A percentile compares a stretch with the other conserved stretches of the same genome.
These are phyloP conservation scores for Colletes gigas DNA, from an alignment of 1,140 invertebrate genomes.

Conservation along the genomic window DNA sequence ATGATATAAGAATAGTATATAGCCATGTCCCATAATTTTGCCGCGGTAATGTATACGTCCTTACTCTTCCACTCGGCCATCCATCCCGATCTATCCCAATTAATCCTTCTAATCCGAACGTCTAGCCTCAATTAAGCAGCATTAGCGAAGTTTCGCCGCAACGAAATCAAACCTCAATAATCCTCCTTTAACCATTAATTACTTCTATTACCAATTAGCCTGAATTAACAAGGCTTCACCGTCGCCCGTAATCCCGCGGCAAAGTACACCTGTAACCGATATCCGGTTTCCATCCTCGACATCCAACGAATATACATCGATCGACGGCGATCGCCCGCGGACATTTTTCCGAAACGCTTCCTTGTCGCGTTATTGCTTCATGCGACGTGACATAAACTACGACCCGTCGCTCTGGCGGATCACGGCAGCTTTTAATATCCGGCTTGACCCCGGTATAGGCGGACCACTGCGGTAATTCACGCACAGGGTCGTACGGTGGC, in stretches of 20 bases:
- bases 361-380: neutral
- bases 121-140: neutral
- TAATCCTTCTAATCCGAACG: constrained; percentile 1
- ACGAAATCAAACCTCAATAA: constrained; percentile 24
- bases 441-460: neutral
- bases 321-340: neutral
- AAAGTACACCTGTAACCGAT: constrained; percentile 9
- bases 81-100: neutral
- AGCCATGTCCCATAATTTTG: no score
- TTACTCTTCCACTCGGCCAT: neutral
- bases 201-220: neutral
- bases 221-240: constrained; percentile 8
- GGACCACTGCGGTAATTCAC: neutral
- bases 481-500: neutral
- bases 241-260: neutral
- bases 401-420: neutral
- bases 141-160: constrained; percentile 14
- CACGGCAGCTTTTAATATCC: constrained; percentile 9
- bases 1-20: no score
- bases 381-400: neutral
- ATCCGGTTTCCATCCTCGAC: neutral
- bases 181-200: constrained; percentile 28
- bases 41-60: neutral
- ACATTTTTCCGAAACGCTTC: neutral
- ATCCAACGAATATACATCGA: neutral